These are phyloP conservation scores for Drosophila teissieri DNA, from an alignment of 1,140 invertebrate species.

Conservation along the genomic window DNA sequence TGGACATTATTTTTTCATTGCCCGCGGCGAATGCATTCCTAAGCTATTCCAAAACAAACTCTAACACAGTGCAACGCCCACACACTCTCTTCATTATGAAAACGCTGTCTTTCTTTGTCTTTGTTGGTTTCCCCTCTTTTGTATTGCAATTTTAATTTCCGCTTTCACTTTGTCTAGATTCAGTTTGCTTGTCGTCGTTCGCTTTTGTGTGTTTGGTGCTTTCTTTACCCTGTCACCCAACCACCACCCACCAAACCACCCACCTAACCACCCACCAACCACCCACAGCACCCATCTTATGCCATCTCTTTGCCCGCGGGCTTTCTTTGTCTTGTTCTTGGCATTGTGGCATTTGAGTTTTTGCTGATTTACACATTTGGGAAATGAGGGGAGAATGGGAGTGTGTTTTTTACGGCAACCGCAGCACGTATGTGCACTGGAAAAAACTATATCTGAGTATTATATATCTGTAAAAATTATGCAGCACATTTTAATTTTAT, in stretches of 20 bases:
- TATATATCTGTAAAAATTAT: too few relatives aligned
- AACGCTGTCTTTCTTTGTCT: constrained; percentile 51
- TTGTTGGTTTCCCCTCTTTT: constrained; percentile 47
- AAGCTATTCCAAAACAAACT: constrained; percentile 19
- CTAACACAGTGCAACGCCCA: not conserved
- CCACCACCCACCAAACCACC: not conserved
- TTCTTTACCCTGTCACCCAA: not conserved
- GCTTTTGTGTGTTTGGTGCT: constrained; percentile 37
- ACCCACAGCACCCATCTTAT: constrained; percentile 23
- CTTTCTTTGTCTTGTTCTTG: constrained; percentile 41
- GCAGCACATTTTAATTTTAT: too few relatives aligned
- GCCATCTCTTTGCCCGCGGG: constrained; percentile 7
- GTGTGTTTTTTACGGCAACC: constrained; percentile 32
- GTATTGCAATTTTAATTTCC: constrained; percentile 83
- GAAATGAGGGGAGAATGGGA: constrained; percentile 1
- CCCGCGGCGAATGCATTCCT: constrained; percentile 27
- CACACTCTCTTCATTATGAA: constrained; percentile 59
- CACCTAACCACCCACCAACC: constrained; percentile 11
- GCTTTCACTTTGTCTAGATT: constrained; percentile 82
- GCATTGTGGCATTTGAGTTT: constrained; percentile 58
- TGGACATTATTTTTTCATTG: constrained; percentile 21
- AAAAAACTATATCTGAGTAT: not conserved
- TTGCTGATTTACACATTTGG: constrained; percentile 74
- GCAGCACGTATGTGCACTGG: constrained; percentile 28
- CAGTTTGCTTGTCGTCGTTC: constrained; percentile 56